phyloP scores from a whole-genome alignment of 2,888 invertebrate species.

The Lithophane leautieri region DNA sequence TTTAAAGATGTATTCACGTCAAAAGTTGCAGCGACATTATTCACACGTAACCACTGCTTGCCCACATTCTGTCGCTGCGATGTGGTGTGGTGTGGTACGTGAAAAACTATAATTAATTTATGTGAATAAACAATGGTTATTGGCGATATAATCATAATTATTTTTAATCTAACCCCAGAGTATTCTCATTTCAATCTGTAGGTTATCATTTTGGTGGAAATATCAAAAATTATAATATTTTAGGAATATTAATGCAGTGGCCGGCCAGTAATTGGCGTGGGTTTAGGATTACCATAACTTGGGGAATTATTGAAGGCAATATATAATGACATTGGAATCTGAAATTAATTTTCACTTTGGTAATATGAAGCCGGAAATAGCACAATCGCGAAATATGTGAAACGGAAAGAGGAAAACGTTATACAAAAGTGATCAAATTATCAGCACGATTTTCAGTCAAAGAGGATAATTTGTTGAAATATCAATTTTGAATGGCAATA shows the following conservation, averaged over 20 bases:
- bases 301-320: conserved; percentile 56
- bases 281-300: conserved; percentile 62
- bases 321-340: conserved; percentile 47
- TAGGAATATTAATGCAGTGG: conserved; percentile 52
- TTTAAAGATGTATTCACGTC: too few species aligned
- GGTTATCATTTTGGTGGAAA: conserved; percentile 37
- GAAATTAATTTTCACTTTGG: conserved; percentile 46
- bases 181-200: conserved; percentile 41
- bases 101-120: neutral
- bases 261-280: conserved; percentile 46
- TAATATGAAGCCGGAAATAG: conserved; percentile 20
- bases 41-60: neutral
- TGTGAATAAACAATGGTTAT: neutral
- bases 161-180: neutral
- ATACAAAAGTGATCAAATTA: conserved; percentile 12
- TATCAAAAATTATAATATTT: conserved; percentile 56
- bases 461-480: neutral
- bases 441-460: neutral
- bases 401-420: neutral
- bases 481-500: neutral
- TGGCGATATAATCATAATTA: neutral
- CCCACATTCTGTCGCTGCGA: neutral
- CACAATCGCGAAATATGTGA: conserved; percentile 14
- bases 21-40: neutral
- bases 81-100: neutral